Base-by-base conservation (phyloP, 2,797 vertebrate species). In the Xenopus petersii region DNA sequence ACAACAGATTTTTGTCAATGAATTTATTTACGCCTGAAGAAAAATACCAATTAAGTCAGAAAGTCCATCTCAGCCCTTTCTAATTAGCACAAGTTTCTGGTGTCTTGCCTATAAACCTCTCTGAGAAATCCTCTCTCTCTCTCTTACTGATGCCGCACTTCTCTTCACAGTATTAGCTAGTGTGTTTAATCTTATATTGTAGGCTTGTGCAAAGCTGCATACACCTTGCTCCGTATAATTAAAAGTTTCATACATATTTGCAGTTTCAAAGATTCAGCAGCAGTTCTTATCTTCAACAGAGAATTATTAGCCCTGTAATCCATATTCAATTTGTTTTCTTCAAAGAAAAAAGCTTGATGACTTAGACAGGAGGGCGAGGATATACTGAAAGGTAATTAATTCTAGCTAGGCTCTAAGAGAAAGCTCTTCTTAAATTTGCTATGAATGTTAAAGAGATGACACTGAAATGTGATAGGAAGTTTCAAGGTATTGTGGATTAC, bases 321-420 rank as follows among this genome's bases (percentile, higher is more conserved):
- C 61, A 33, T 63, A 15, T 36, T 63, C 30, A 63, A 33, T 63
- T 63, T 63, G 61, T 63, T 63, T 63, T 63, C 61, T 63, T 63
- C 24, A 33, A 24, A 63, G 61, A 63, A 42, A 30, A 16, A 63
- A 8, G 26, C 15, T 15, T 33, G 24, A 63, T 33, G 61, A 63
- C 26, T 33, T 15, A 63, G 30, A 33, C 30, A 63, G 13, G 30
- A 63, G 26, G 24, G 30, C 13, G 12, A 63, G 12, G 26, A 33
- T 63, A 26, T 36, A 30, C 61, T 15, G 61, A 63, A 63, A 63
- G 26, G 61, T 36, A 63, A 63, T 63, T 63, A 60, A 60, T 60
- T 60, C 10, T 60, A 11, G 11, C 58, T 36, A 63, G 58, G 12
- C 24, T 60, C 10, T 4, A 60, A 10, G 17, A 21, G 58, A 8